phyloP scores from a whole-genome alignment of 2,797 vertebrate species.

The Pseudochirops corinnae region DNA sequence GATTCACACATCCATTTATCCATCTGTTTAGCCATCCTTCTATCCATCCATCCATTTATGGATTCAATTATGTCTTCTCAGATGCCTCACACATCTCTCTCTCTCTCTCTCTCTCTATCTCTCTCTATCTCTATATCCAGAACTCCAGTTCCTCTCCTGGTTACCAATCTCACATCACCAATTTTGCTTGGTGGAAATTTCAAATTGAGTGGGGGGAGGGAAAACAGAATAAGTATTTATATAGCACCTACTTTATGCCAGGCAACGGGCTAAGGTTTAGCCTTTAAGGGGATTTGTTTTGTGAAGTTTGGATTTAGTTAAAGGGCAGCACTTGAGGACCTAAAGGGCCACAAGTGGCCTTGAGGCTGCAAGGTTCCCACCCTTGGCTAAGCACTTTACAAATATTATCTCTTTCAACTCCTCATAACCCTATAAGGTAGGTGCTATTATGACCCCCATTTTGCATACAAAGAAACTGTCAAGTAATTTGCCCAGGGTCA shows the following conservation, averaged over 20 bases:
- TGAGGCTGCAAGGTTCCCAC: neutral
- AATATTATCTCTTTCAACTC: neutral
- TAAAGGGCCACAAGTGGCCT: neutral
- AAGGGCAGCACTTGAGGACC: neutral
- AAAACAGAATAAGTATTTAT: neutral
- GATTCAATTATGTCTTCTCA: neutral
- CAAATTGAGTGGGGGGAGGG: neutral
- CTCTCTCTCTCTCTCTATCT: neutral
- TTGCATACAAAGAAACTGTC: neutral
- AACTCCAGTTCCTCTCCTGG: neutral
- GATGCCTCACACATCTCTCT: neutral
- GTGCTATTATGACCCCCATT: neutral
- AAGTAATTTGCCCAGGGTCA: neutral
- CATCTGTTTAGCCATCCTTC: neutral
- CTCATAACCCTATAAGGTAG: neutral
- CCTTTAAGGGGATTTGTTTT: too few relatives aligned
- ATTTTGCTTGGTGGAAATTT: neutral
- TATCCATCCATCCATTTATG: neutral
- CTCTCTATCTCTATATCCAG: neutral
- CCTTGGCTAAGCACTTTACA: neutral
- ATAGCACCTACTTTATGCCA: neutral
- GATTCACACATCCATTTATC: neutral
- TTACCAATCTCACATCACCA: neutral
- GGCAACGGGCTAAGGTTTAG: neutral
- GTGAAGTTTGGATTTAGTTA: too few relatives aligned